Conservation (phyloP, 2,797 vertebrate species). For the Huso huso region DNA sequence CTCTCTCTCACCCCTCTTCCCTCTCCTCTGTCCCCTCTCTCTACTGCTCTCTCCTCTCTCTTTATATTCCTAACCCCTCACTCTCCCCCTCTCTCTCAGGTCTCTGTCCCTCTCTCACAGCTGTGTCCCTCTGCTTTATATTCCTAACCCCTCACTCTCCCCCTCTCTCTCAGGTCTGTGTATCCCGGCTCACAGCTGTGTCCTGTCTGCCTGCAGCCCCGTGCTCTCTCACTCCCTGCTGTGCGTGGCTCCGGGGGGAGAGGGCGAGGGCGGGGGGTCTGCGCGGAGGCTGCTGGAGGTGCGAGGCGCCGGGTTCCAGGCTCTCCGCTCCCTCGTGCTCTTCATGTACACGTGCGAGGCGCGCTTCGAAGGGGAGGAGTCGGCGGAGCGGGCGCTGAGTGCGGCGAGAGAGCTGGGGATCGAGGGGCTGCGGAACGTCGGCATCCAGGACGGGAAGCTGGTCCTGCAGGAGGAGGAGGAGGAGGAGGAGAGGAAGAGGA, state of each 20-base stretch:
- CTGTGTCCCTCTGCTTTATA: too few species aligned
- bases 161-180: conserved; percentile 38
- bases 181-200: conserved; percentile 50
- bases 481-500: too few species aligned
- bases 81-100: too few species aligned
- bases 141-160: not conserved
- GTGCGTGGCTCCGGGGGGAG: conserved; percentile 36
- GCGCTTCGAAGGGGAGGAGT: conserved; percentile 47
- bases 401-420: conserved; percentile 53
- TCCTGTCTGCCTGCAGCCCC: conserved; percentile 55
- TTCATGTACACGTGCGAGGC: conserved; percentile 56
- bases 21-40: too few species aligned
- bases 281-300: conserved; percentile 46
- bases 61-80: too few species aligned
- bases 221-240: conserved; percentile 55
- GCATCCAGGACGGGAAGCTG: conserved; percentile 36
- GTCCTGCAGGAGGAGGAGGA: conserved; percentile 17
- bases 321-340: conserved; percentile 47
- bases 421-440: conserved; percentile 31
- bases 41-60: too few species aligned
- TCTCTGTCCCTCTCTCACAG: too few species aligned
- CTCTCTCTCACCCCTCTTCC: too few species aligned
- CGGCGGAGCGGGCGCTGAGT: conserved; percentile 48
- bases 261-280: conserved; percentile 14
- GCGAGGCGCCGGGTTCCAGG: conserved; percentile 42